phyloP scores from a whole-genome alignment of 2,113 vertebrate species.

The Lepus timidus region DNA sequence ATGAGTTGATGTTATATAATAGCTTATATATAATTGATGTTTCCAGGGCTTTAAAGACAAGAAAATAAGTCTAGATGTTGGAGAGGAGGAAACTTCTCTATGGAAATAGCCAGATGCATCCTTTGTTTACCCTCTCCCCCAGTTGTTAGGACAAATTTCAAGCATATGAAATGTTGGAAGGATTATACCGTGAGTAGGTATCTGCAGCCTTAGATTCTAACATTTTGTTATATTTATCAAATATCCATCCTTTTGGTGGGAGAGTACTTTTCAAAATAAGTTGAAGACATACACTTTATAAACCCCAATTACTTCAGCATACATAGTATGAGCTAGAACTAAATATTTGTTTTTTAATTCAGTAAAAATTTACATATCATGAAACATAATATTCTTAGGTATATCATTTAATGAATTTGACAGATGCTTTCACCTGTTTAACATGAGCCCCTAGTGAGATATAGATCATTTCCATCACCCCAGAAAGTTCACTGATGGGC shows the following conservation, averaged over 20 bases:
- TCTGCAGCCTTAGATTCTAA: background rate
- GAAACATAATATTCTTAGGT: conserved; percentile 4
- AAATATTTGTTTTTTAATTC: conserved; percentile 5
- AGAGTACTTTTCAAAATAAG: background rate
- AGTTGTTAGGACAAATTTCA: background rate
- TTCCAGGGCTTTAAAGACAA: background rate
- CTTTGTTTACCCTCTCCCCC: background rate
- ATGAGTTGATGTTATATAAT: background rate
- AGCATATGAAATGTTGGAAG: background rate
- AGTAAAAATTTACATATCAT: background rate
- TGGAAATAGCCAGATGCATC: background rate
- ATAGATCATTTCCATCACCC: background rate
- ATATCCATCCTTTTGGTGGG: background rate
- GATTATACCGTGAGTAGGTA: background rate
- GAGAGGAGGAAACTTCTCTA: background rate
- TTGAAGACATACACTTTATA: background rate
- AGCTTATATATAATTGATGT: background rate
- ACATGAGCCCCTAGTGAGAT: background rate
- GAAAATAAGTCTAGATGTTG: background rate
- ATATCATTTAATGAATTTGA: conserved; percentile 15
- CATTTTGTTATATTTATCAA: conserved; percentile 27
- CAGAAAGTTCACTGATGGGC: background rate
- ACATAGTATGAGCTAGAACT: background rate
- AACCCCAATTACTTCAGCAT: background rate
- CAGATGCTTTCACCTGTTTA: background rate